Evolutionary conservation across 2,888 invertebrate species (phyloP).

Genomic region (Fragum whitleyi): DNA sequence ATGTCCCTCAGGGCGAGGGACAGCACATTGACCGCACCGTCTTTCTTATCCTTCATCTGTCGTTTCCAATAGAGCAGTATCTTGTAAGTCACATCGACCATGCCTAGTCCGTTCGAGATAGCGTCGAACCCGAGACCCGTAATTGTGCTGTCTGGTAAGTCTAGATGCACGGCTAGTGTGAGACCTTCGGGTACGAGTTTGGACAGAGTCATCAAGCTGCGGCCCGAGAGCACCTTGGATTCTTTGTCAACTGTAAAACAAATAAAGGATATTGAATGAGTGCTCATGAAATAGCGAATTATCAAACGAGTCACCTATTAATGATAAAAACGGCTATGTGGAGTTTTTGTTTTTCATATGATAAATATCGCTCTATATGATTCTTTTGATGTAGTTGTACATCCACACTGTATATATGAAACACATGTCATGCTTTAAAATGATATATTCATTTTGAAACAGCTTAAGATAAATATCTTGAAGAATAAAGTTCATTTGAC

Average conservation of each 20-base stretch:
- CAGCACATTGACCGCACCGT: slow-evolving; percentile 78
- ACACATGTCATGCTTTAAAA: too few species aligned
- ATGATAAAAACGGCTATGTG: too few species aligned
- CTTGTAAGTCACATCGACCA: slow-evolving; percentile 83
- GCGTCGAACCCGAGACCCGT: slow-evolving; percentile 85
- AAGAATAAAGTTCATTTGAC: too few species aligned
- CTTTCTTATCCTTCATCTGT: slow-evolving; percentile 75
- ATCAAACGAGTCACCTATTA: too few species aligned
- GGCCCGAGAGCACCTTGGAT: slow-evolving; percentile 81
- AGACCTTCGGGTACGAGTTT: slow-evolving; percentile 82
- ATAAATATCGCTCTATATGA: too few species aligned
- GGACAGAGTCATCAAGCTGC: slow-evolving; percentile 81
- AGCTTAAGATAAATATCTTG: too few species aligned
- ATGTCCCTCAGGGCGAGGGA: slow-evolving; percentile 78
- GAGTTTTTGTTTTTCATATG: too few species aligned
- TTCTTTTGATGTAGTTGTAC: too few species aligned
- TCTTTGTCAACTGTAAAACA: slow-evolving; percentile 79
- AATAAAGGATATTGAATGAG: too few species aligned
- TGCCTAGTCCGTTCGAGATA: slow-evolving; percentile 82
- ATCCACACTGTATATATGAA: too few species aligned
- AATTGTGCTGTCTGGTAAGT: slow-evolving; percentile 83
- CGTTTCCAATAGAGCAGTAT: slow-evolving; percentile 84
- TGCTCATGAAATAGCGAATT: too few species aligned
- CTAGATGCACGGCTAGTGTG: slow-evolving; percentile 83
- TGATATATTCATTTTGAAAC: too few species aligned